Percentiles rank a stretch among this genome's conserved stretches.
Evolutionary conservation across 2,888 invertebrate species (phyloP).

Genomic region (Tenthredo livida): DNA sequence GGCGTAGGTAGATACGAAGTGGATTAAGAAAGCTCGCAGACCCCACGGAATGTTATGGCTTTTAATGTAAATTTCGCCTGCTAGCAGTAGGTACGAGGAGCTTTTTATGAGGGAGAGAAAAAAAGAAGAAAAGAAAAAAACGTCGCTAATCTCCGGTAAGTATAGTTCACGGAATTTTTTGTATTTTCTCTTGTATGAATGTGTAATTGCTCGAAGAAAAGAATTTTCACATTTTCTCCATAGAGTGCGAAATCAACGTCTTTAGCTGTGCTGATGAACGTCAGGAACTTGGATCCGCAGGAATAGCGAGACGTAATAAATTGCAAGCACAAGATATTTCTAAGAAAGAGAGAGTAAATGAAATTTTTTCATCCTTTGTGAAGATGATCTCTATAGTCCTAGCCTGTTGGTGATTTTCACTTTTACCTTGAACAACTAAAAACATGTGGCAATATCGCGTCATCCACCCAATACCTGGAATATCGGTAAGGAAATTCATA

Average conservation of each 20-base stretch:
- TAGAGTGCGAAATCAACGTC: neutral
- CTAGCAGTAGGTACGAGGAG: neutral
- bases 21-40: constrained; percentile 41
- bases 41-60: neutral
- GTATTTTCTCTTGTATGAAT: neutral
- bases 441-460: neutral
- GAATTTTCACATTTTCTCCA: neutral
- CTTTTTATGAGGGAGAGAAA: neutral
- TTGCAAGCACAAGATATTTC: neutral
- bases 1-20: constrained; percentile 27
- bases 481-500: neutral
- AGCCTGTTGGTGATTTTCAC: neutral
- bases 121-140: neutral
- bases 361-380: neutral
- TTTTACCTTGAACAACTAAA: neutral
- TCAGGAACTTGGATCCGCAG: neutral
- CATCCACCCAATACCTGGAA: neutral
- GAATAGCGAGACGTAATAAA: neutral
- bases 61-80: constrained; percentile 24
- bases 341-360: neutral
- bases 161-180: neutral
- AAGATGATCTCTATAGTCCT: neutral
- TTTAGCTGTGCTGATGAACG: neutral
- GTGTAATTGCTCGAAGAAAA: neutral
- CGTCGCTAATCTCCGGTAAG: neutral